Evolutionary conservation across 2,888 invertebrate species (phyloP), one percentile per base, ranked within the genome.

Genomic region (Nemotelus pantherinus): DNA sequence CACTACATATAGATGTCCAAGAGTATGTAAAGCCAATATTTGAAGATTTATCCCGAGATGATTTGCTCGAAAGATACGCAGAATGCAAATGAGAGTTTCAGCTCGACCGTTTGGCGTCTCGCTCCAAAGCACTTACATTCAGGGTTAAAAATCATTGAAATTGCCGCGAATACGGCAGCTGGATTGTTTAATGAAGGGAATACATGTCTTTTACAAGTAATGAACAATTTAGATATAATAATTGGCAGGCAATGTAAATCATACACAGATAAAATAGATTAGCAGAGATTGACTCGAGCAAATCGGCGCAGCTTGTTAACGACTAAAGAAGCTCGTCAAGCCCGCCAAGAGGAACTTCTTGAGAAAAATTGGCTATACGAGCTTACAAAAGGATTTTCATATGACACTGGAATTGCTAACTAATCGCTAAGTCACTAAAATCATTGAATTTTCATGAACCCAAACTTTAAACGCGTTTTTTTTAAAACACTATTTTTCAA

Each of bases 61-160:
- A 79, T 4, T 71, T 78, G 64, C 60, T 79, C 3, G 25, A n/a
- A 58, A 58, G 58, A 58, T 58, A 58, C 58, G 25, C 58, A 7
- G 25, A 58, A 58, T 25, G 58, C 58, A 45, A 78, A 57, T 77
- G 76, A 77, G 25, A 78, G 77, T 47, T 81, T 82, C 74, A 81
- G 81, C 65, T 77, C 79, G 4, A 81, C 79, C 10, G 58, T 81
- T 7, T 81, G 80, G 80, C 79, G 72, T 47, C 60, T 80, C 9
- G 65, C 77, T 47, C 80, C 81, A 55, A 81, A 81, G 77, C 79
- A 80, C 60, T 47, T 81, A 39, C 53, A 81, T 76, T 79, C 57
- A n/a, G 44, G 79, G 80, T 9, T 44, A 6, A 77, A 80, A 78
- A 81, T 78, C 41, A 48, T 81, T 58, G 79, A 81, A 78, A 81